These are phyloP conservation scores for Diarsia rubi DNA, from an alignment of 2,888 invertebrate genomes.

Conservation along the genomic window DNA sequence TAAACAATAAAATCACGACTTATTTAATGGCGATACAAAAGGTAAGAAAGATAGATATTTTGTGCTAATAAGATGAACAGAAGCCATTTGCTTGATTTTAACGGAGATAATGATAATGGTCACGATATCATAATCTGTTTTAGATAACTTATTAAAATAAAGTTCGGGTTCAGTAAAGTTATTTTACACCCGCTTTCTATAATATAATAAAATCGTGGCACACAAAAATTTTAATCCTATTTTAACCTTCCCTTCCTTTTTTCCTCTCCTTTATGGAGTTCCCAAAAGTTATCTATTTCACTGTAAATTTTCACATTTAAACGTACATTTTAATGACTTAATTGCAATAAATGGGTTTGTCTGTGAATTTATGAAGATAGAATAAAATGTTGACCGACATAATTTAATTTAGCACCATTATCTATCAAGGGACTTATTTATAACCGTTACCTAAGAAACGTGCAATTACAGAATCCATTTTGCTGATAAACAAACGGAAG, in stretches of 20 bases:
- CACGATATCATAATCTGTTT: not conserved
- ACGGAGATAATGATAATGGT: slow-evolving; percentile 18
- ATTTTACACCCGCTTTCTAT: not conserved
- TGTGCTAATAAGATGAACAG: slow-evolving; percentile 39
- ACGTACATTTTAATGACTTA: not conserved
- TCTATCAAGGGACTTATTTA: slow-evolving; percentile 17
- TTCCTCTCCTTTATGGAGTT: no score
- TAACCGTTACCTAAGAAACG: slow-evolving; percentile 31
- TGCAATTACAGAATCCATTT: slow-evolving; percentile 47
- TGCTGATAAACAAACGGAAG: slow-evolving; percentile 51
- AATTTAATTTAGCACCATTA: slow-evolving; percentile 1
- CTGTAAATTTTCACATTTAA: not conserved
- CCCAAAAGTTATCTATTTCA: not conserved
- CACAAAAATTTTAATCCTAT: not conserved
- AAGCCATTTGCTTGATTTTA: slow-evolving; percentile 26
- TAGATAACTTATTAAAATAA: not conserved
- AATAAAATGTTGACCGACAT: not conserved
- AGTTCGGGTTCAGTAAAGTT: not conserved
- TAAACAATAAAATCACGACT: slow-evolving; percentile 44
- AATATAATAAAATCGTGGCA: not conserved
- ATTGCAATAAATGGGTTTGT: not conserved
- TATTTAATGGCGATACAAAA: slow-evolving; percentile 11
- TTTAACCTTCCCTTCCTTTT: no score
- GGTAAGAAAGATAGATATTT: slow-evolving; percentile 19
- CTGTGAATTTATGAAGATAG: not conserved